Base-by-base conservation (phyloP, 2,888 invertebrate genomes). In the Rhaphigaster nebulosa region DNA sequence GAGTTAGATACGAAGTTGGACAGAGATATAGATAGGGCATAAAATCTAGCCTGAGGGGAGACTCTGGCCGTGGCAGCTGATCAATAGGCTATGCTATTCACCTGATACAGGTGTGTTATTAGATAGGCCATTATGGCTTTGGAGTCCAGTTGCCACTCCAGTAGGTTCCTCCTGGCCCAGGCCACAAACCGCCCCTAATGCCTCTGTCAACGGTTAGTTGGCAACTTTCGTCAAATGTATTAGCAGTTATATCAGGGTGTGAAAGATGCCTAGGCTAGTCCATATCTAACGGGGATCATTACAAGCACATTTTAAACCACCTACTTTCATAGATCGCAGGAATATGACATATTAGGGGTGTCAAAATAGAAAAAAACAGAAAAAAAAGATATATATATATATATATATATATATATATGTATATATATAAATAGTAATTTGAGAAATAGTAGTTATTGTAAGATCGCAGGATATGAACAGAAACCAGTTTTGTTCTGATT, bases 101-200 rank as follows among this genome's bases (percentile, higher is more conserved):
- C 84, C 45, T 50, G 84, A 84, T 84, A 84, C 84, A 84, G 84
- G 45, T 84, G 45, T n/a, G 84, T 84, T 84, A 84, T 84, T 84
- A 84, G 84, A 84, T 84, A 84, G 84, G 45, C 84, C 84, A 84
- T 84, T 84, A 45, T 45, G 50, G 41, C 41, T 84, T 15, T n/a
- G 5, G 84, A 76, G 45, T 84, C 45, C 84, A 84, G 84, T 50
- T 45, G n/a, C 70, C 34, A 20, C 8, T 76, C 5, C 34, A 76
- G 70, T 26, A 38, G 29, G 8, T 4, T 15, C 18, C 12, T n/a
- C n/a, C n/a, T n/a, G n/a, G 12, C 1, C 41, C 41, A 41, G 41
- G 41, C 41, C 80, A 41, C 41, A 41, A 38, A 80, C 38, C 41
- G 41, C 80, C 38, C 34, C 45, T 84, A 45, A 50, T 50, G 26